Conservation (phyloP, 2,113 vertebrate species). For the Barbus barbus region DNA sequence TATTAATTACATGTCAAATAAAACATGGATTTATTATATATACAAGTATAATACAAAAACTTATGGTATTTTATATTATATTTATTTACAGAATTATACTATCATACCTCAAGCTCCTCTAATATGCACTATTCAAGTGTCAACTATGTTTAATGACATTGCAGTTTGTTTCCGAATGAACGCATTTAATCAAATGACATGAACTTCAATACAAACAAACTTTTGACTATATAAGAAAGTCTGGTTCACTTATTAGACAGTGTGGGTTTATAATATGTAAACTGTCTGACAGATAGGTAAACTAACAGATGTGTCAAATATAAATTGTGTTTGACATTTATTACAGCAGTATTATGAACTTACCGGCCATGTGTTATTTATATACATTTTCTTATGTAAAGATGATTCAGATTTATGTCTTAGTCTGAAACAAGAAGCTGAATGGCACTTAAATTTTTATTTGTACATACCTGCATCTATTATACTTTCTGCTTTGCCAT, state of each 20-base stretch:
- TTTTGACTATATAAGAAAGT: background rate
- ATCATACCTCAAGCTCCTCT: background rate
- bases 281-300: background rate
- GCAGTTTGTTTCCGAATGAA: background rate
- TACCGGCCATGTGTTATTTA: background rate
- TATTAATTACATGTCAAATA: background rate
- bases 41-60: background rate
- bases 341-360: background rate
- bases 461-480: slow-evolving; percentile 50
- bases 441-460: background rate
- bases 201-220: background rate
- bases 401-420: background rate
- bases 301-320: background rate
- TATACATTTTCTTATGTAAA: background rate
- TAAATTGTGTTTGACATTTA: background rate
- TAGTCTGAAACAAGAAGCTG: background rate
- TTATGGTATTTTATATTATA: background rate
- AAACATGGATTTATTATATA: background rate
- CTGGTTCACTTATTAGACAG: background rate
- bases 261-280: background rate
- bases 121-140: background rate
- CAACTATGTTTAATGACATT: background rate
- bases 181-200: background rate
- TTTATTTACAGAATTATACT: background rate
- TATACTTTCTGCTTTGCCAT: slow-evolving; percentile 61